Base-by-base conservation (phyloP, 1,140 invertebrate genomes). In the Heliconius congener region DNA sequence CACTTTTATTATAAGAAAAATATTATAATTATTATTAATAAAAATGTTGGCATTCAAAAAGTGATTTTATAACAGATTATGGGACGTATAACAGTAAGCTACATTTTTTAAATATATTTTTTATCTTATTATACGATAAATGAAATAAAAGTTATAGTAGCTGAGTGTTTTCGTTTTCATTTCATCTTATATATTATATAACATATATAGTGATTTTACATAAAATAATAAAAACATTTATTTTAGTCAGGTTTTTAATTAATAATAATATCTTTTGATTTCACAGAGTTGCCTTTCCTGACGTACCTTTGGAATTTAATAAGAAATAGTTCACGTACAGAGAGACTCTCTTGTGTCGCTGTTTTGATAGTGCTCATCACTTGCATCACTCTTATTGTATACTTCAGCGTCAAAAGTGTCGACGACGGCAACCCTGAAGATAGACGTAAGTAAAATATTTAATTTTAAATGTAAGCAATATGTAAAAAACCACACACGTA, bases 241-340 rank as follows among this genome's bases (percentile, higher is more conserved):
- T 52, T 19, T 52, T 52, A 19, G 16, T 19, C 2, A 19, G 18
- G 0, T 52, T 52, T 52, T 52, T 52, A 8, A 19, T 19, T 52
- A 19, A 19, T 52, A 52, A 52, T 19, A 3, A 57, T 57, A 57
- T 57, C 3, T 71, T 72, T 80, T 75, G 3, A 81, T 71, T 78
- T 88, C 91, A 18, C 88, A 93, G 92, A 90, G 27, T 66, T 91
- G 52, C 84, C 91, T 1, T 76, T 89, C 9, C 85, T 81, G 13
- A 80, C 76, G 71, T 93, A 93, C 78, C 39, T 92, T 4, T 90
- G 89, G 88, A 83, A 88, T 37, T 52, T 91, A 2, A 80, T 88
- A 23, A 92, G 89, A 78, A 92, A 90, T 76, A 91, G 89, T 55
- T 90, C 88, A 0, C 81, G 82, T 9, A 85, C 88, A 0, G 92